Percentiles rank a stretch among this genome's conserved stretches.
phyloP scores from a whole-genome alignment of 35 echinoderm and acorn worm genomes.

The Heliocidaris erythrogramma region DNA sequence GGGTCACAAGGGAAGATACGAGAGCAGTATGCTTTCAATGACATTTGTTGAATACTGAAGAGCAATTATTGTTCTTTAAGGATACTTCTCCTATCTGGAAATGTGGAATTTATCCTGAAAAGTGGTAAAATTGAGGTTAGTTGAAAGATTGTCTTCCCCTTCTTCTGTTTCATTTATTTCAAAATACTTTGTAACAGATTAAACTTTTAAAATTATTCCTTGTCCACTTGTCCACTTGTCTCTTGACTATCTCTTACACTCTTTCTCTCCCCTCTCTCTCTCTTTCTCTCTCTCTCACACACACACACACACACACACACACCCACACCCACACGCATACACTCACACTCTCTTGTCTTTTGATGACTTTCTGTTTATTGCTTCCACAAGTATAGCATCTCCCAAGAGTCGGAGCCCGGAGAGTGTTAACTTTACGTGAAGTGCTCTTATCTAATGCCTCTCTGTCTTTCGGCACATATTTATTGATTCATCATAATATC shows the following conservation, averaged over 20 bases:
- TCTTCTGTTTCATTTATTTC: not conserved
- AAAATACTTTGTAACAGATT: not conserved
- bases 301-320: not conserved
- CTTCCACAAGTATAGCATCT: no score
- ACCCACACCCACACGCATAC: not conserved
- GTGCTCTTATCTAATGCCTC: not conserved
- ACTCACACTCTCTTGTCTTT: not conserved
- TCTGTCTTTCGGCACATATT: not conserved
- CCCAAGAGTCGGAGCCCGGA: no score
- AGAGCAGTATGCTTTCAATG: not conserved
- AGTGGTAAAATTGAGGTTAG: not conserved
- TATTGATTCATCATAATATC: not conserved
- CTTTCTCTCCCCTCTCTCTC: not conserved
- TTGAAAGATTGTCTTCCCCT: not conserved
- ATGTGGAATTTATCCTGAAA: not conserved
- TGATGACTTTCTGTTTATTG: not conserved
- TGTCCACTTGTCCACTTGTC: no score
- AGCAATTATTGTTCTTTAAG: not conserved
- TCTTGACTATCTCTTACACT: not conserved
- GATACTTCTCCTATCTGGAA: not conserved
- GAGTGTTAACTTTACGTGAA: no score
- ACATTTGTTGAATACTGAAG: slow-evolving; percentile 1
- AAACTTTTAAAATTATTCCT: not conserved
- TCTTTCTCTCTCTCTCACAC: not conserved
- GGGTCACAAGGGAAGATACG: not conserved